Evolutionary conservation across 2,888 invertebrate species (phyloP).

Genomic region (Drosophila diplacantha): DNA sequence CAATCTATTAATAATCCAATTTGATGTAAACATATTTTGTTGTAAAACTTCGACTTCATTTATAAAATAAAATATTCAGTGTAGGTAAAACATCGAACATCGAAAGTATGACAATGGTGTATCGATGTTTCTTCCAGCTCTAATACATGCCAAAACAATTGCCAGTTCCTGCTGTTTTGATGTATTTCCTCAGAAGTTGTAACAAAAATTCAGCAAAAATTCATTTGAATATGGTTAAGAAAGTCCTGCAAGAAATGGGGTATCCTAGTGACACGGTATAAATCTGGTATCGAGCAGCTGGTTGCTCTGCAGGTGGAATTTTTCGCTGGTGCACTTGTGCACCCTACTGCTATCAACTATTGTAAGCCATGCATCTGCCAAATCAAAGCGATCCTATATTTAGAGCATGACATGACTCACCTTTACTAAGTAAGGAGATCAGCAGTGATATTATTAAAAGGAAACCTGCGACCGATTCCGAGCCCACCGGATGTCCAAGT

Average conservation of each 20-base stretch:
- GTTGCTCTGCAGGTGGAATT: constrained; percentile 15
- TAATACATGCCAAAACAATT: constrained; percentile 26
- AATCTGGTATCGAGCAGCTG: constrained; percentile 1
- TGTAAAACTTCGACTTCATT: not conserved
- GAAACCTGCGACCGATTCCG: not conserved
- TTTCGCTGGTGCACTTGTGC: constrained; percentile 12
- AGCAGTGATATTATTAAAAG: not conserved
- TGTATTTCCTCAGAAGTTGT: constrained; percentile 35
- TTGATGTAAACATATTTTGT: not conserved
- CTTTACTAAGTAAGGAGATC: constrained; percentile 12
- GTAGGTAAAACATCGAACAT: not conserved
- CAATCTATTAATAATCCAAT: not conserved
- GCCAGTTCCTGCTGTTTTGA: constrained; percentile 41
- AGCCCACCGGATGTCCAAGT: constrained; percentile 53
- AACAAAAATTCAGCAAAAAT: constrained; percentile 22
- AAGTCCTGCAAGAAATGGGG: not conserved
- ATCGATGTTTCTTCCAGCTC: constrained; percentile 5
- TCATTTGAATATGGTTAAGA: not conserved
- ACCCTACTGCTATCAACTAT: constrained; percentile 10
- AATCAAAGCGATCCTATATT: constrained; percentile 38
- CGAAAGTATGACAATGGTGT: not conserved
- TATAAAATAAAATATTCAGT: not conserved
- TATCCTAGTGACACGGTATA: not conserved
- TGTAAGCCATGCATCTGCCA: constrained; percentile 27
- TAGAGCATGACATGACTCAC: constrained; percentile 58